Conservation (phyloP, 1,140 invertebrate species). For the Conus betulinus region DNA sequence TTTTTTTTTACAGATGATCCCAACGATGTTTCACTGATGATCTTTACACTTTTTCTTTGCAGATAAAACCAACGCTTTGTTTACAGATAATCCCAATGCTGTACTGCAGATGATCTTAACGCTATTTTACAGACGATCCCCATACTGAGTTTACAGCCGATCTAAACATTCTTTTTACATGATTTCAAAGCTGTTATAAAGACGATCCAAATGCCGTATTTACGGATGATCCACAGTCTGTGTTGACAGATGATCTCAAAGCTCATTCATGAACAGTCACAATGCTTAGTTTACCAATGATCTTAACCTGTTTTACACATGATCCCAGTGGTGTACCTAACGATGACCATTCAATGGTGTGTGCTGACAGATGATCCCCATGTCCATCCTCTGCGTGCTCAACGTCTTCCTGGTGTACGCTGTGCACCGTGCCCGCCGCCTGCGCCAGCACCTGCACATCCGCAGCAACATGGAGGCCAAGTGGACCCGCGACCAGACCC, state of each 20-base stretch:
- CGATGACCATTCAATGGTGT: neutral
- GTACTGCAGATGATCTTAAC: too few relatives aligned
- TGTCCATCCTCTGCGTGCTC: slow-evolving; percentile 54
- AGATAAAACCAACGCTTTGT: too few relatives aligned
- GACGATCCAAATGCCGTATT: too few relatives aligned
- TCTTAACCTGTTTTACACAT: too few relatives aligned
- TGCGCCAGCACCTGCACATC: slow-evolving; percentile 57
- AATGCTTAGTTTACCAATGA: too few relatives aligned
- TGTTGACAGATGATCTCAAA: slow-evolving; percentile 56
- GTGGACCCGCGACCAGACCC: slow-evolving; percentile 63
- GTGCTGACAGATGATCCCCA: slow-evolving; percentile 55
- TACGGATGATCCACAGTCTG: neutral
- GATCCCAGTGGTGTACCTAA: too few relatives aligned
- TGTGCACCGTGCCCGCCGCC: slow-evolving; percentile 57
- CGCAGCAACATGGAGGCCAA: slow-evolving; percentile 61
- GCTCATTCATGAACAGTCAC: slow-evolving; percentile 32
- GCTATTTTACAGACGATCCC: too few relatives aligned
- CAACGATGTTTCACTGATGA: slow-evolving; percentile 29
- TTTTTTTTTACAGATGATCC: slow-evolving; percentile 52
- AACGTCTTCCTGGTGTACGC: slow-evolving; percentile 65
- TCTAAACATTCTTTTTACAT: too few relatives aligned
- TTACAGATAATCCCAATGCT: too few relatives aligned
- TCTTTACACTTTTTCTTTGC: too few relatives aligned
- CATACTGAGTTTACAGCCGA: too few relatives aligned
- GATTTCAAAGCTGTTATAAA: too few relatives aligned